Evolutionary conservation across 2,888 invertebrate genomes (phyloP), one percentile per base, ranked within the genome.

Genomic region (Piscicola geometra): DNA sequence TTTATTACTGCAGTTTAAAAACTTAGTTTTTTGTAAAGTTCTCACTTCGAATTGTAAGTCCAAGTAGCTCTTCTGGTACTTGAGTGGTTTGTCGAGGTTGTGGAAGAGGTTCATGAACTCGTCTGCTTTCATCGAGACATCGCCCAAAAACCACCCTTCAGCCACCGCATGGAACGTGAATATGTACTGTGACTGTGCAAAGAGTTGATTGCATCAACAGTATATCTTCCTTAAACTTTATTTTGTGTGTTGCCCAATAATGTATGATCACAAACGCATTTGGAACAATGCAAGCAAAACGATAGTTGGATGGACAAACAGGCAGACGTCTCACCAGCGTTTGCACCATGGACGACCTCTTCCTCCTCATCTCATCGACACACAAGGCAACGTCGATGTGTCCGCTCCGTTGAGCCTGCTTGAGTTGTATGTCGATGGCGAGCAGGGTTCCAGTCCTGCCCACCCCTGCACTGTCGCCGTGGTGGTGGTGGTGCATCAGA

Each of bases 301-400:
- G 9, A 41, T 15, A 41, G 9, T 9, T 9, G 15, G 15, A 41
- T 15, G 15, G 15, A 41, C 41, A 41, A 41, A 41, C 9, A 41
- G 9, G 15, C 41, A 15, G 15, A 12, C 35, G n/a, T 60, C 78
- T 66, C 30, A 80, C 80, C 76, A 75, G 50, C n/a, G 84, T 83
- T 78, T 85, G 85, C 68, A 85, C 83, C 85, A 85, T 85, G 80
- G 84, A 84, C 73, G 83, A 82, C 71, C 85, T 77, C 77, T 83
- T 82, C 69, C 79, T 80, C 50, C 85, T 79, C 84, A 85, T 83
- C 41, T 81, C 78, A 75, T 83, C 82, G 9, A 83, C 83, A 78
- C 81, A 82, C n/a, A 80, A 78, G 21, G 82, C 79, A 3, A 84
- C 81, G 78, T 85, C 84, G 68, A 84, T 81, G 72, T 79, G 56